Conservation (phyloP, 2,113 vertebrate genomes). For the human (Homo sapiens) region GRCh38 chr20:15229001-15229500, state of each 20-base stretch:
- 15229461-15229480: background rate
- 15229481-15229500: background rate
- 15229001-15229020: background rate
- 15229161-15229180: background rate
- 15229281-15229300: background rate
- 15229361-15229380: background rate
- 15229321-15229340: background rate
- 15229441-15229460: background rate
- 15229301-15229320: background rate
- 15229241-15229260: background rate
- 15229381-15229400: background rate
- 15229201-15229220: background rate
- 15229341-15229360: background rate
- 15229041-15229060: background rate
- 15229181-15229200: background rate
- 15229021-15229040: background rate
- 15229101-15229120: background rate
- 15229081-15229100: background rate
- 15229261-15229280: background rate
- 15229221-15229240: background rate
- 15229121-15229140: background rate
- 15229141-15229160: background rate
- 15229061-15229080: slow-evolving; percentile 16
- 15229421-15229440: background rate
- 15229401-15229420: background rate